phyloP scores from a whole-genome alignment of 2,888 invertebrate species.

The Campopleginae sp. region DNA sequence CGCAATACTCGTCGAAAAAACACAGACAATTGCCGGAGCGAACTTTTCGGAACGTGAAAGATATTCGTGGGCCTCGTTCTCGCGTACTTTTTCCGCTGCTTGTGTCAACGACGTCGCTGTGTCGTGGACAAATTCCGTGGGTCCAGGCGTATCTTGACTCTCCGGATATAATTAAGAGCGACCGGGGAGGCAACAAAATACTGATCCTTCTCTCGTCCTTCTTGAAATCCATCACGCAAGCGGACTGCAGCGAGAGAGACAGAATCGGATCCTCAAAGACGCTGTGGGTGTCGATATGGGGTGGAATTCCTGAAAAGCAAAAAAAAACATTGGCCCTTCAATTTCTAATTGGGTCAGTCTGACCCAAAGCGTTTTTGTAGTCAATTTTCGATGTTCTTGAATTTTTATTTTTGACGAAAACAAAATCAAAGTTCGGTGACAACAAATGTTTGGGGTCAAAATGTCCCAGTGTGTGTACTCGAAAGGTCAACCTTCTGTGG shows the following conservation, averaged over 20 bases:
- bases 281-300: slow-evolving; percentile 97
- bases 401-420: too few species aligned
- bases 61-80: slow-evolving; percentile 88
- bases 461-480: too few species aligned
- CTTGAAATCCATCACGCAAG: slow-evolving; percentile 95
- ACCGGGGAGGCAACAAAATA: slow-evolving; percentile 89
- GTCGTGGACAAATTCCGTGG: slow-evolving; percentile 94
- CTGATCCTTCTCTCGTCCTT: slow-evolving; percentile 87
- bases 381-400: too few species aligned
- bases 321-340: too few species aligned
- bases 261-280: slow-evolving; percentile 95
- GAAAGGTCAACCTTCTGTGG: too few species aligned
- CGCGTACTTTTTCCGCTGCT: slow-evolving; percentile 86
- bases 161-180: slow-evolving; percentile 92
- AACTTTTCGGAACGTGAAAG: slow-evolving; percentile 93
- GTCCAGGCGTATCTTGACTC: slow-evolving; percentile 94
- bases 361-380: too few species aligned
- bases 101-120: slow-evolving; percentile 90
- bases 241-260: slow-evolving; percentile 93
- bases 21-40: slow-evolving; percentile 88
- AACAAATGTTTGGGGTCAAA: too few species aligned
- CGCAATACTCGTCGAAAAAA: slow-evolving; percentile 88
- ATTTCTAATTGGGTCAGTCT: too few species aligned
- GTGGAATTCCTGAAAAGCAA: slow-evolving; percentile 91
- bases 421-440: too few species aligned